These are phyloP conservation scores for Calliopsis andreniformis DNA, from an alignment of 1,140 invertebrate species.

Conservation along the genomic window DNA sequence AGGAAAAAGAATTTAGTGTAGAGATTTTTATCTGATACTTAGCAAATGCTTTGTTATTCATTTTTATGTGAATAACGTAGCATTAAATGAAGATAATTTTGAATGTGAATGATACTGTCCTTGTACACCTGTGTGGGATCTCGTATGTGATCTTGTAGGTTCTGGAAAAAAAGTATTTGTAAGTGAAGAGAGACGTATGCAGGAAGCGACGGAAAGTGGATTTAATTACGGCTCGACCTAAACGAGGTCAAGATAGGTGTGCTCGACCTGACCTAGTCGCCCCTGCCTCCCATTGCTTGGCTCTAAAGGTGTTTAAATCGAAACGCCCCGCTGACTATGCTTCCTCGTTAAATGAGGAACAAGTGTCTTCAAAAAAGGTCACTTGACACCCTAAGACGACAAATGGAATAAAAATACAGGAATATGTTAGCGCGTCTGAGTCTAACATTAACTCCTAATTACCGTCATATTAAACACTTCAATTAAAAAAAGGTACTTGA, in stretches of 20 bases:
- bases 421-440: no score
- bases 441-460: no score
- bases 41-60: no score
- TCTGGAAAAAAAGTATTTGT: constrained; percentile 2
- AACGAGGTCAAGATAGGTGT: constrained; percentile 70
- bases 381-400: not conserved
- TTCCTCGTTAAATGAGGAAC: constrained; percentile 19
- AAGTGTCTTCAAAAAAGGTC: constrained; percentile 2
- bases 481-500: no score
- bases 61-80: no score
- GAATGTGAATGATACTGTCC: no score
- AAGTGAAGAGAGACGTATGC: constrained; percentile 7
- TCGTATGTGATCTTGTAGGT: not conserved
- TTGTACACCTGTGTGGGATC: no score
- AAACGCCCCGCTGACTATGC: not conserved
- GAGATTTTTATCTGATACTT: no score
- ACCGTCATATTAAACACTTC: no score
- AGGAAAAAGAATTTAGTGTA: no score
- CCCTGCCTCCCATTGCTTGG: constrained; percentile 15
- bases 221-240: constrained; percentile 69
- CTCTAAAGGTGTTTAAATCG: constrained; percentile 36
- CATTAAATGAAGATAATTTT: no score
- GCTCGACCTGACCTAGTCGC: constrained; percentile 59
- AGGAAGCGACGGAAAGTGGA: constrained; percentile 43
- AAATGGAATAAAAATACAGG: no score